phyloP scores from a whole-genome alignment of 1,140 invertebrate genomes.

The Drosophila burlai region DNA sequence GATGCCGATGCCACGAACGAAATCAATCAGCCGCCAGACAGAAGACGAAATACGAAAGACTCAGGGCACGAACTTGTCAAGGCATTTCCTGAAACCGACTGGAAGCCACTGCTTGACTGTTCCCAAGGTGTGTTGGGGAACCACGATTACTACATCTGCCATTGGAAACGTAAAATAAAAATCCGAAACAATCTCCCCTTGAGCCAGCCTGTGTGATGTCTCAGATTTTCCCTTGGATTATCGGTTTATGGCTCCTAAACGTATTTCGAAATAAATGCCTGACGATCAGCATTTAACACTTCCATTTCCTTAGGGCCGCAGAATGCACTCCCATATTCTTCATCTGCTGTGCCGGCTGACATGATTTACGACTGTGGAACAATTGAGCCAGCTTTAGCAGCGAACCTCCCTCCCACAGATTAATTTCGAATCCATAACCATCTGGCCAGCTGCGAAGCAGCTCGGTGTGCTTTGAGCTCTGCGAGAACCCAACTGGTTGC shows the following conservation, averaged over 20 bases:
- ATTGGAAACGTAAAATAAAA: not conserved
- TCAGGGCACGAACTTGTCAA: conserved; percentile 53
- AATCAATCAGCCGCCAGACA: conserved; percentile 45
- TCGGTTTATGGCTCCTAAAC: conserved; percentile 16
- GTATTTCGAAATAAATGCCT: conserved; percentile 26
- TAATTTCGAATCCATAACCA: conserved; percentile 46
- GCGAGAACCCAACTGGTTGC: conserved; percentile 50
- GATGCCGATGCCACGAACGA: conserved; percentile 23
- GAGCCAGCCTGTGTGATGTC: not conserved
- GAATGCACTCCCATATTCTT: conserved; percentile 27
- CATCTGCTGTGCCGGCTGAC: conserved; percentile 21
- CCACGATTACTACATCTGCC: not conserved
- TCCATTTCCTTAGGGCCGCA: conserved; percentile 32
- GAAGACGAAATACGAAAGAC: conserved; percentile 21
- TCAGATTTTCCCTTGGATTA: conserved; percentile 9
- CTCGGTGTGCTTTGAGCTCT: not conserved
- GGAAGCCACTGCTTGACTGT: not conserved
- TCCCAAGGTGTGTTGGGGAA: not conserved
- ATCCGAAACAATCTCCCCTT: not conserved
- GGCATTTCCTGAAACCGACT: conserved; percentile 23
- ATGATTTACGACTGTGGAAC: conserved; percentile 41
- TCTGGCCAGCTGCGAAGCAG: conserved; percentile 14
- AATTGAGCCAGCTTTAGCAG: conserved; percentile 19
- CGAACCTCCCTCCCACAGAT: conserved; percentile 49
- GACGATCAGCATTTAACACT: conserved; percentile 40